phyloP scores from a whole-genome alignment of 2,113 vertebrate genomes.

The Antennarius striatus region DNA sequence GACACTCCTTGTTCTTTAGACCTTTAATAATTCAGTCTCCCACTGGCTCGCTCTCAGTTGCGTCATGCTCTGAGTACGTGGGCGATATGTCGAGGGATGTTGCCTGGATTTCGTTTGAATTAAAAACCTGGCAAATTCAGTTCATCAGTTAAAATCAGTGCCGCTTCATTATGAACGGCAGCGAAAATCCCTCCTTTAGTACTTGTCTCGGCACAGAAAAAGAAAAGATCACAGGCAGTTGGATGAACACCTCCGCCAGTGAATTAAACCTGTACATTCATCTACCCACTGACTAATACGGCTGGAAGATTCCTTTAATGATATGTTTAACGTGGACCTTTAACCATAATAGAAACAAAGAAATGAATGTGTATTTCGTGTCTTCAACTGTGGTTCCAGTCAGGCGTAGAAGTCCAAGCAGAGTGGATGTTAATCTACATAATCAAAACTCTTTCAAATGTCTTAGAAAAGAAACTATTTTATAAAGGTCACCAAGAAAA shows the following conservation, averaged over 20 bases:
- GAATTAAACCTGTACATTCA: not conserved
- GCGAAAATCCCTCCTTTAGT: not conserved
- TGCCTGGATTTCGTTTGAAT: not conserved
- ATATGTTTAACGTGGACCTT: not conserved
- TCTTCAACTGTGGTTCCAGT: no score
- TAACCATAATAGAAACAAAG: no score
- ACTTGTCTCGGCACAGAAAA: constrained; percentile 7
- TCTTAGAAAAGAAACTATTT: no score
- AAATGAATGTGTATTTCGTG: no score
- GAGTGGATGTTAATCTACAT: no score
- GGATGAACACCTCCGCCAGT: constrained; percentile 3
- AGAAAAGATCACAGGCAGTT: constrained; percentile 18
- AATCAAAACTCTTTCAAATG: no score
- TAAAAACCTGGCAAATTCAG: not conserved
- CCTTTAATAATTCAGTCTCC: not conserved
- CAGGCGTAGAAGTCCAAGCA: no score
- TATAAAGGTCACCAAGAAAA: no score
- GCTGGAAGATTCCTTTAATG: not conserved
- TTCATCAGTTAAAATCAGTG: not conserved
- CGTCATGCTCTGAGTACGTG: constrained; percentile 7
- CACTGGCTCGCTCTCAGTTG: constrained; percentile 7
- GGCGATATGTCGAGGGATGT: not conserved
- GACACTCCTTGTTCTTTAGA: no score
- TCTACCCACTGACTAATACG: not conserved
- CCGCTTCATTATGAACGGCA: not conserved